Evolutionary conservation across 2,888 invertebrate species (phyloP), one percentile per base, ranked within the genome.

Genomic region (Labia minor): DNA sequence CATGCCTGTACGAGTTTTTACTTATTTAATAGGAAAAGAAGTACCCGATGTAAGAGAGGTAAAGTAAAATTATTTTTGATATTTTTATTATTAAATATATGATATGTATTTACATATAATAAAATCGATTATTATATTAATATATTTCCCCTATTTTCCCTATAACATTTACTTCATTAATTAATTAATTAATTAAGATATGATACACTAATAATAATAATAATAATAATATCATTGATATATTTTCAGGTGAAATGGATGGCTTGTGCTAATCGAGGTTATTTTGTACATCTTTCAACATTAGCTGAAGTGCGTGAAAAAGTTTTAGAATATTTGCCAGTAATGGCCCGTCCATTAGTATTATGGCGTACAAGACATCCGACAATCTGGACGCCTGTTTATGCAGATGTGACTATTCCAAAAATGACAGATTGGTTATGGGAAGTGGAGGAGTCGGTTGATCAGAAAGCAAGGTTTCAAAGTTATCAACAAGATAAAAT

Each of bases 291-390:
- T 76, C 86, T 99, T 65, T 94, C 95, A 72, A 97, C 97, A 26
- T 82, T 95, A 75, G 95, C 98, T 0, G 99, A 99, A 81, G 98
- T 98, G 49, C 87, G 96, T 67, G 99, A 99, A 80, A 90, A 98
- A 80, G 97, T 87, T 1, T 80, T 98, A 73, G 92, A 96, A 77
- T 99, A 99, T 77, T 91, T 99, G 73, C 93, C 95, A 67, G 96
- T 98, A 37, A 88, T 99, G 86, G 96, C 97, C 20, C 83, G 97
- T 69, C 97, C 98, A 0, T 83, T 98, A 78, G 98, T 97, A 14
- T 81, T 96, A 71, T 88, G 89, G 72, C 83, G 89, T 65, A 86
- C 86, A 69, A 84, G 88, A 71, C 92, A 93, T 77, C 93, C 94
- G 4, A 89, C 92, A n/a, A 88, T 95, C 6, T 99, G 97, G 97